Conservation (phyloP, 2,797 vertebrate genomes). For the Sebastes umbrosus region DNA sequence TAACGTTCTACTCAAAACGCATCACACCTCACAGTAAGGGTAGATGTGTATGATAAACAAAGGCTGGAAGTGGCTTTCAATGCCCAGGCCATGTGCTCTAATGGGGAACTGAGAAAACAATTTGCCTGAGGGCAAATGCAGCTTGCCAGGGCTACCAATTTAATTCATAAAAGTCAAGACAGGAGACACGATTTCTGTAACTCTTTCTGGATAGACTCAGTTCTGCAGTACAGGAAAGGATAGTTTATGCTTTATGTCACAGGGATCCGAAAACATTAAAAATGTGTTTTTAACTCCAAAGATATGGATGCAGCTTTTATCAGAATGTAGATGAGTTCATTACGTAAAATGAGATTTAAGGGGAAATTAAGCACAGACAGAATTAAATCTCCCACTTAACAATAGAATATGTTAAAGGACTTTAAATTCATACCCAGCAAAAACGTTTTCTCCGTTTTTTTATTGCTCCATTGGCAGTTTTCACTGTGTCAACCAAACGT, state of each 20-base stretch:
- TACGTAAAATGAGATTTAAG: background rate
- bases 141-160: background rate
- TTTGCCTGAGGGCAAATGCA: constrained; percentile 7
- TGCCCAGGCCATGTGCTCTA: background rate
- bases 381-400: background rate
- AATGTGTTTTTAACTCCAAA: background rate
- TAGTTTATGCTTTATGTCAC: background rate
- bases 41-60: constrained; percentile 6
- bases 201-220: background rate
- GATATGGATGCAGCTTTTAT: background rate
- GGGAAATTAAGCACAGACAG: background rate
- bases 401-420: background rate
- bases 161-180: constrained; percentile 3
- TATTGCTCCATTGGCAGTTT: background rate
- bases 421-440: background rate
- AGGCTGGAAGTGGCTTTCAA: background rate
- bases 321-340: background rate
- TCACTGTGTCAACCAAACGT: background rate
- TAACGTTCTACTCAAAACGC: background rate
- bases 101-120: background rate
- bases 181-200: background rate
- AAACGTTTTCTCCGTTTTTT: background rate
- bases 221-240: background rate
- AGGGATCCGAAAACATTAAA: background rate
- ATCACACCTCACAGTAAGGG: background rate